Evolutionary conservation across 1,140 invertebrate species (phyloP).

Genomic region (Dryas iulia): DNA sequence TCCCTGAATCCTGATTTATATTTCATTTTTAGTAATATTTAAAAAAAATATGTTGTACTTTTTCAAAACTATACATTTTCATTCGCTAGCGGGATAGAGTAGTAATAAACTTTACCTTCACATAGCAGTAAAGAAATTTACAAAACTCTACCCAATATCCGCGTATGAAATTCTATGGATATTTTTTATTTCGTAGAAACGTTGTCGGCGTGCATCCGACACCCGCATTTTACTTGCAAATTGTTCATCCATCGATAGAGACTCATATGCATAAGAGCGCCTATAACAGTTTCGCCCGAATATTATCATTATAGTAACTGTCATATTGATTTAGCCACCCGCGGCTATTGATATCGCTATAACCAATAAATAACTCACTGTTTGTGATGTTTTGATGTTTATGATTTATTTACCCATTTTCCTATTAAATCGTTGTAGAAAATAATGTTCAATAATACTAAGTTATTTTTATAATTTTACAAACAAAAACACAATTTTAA

Average conservation of each 20-base stretch:
- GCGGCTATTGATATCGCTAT: conserved; percentile 1
- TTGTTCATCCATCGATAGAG: conserved; percentile 66
- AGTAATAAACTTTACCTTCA: background rate
- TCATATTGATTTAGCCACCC: conserved; percentile 14
- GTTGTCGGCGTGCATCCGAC: conserved; percentile 55
- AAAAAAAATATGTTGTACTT: no score
- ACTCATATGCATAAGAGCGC: conserved; percentile 43
- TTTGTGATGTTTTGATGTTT: background rate
- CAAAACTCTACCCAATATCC: conserved; percentile 10
- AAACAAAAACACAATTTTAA: background rate
- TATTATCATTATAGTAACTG: conserved; percentile 20
- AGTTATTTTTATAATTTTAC: background rate
- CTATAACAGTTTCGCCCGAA: conserved; percentile 31
- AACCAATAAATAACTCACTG: background rate
- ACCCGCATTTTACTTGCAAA: conserved; percentile 73
- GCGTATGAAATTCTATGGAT: conserved; percentile 27
- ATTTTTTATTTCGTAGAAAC: conserved; percentile 21
- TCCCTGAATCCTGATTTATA: no score
- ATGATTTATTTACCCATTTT: background rate
- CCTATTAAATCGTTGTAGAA: background rate
- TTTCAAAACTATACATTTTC: background rate
- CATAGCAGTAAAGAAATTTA: background rate
- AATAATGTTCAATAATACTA: background rate
- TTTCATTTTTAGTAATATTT: no score
- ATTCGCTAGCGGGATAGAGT: background rate